Evolutionary conservation across 2,888 invertebrate genomes (phyloP), one percentile per base, ranked within the genome.

Genomic region (Hemicrepidius hirtus): DNA sequence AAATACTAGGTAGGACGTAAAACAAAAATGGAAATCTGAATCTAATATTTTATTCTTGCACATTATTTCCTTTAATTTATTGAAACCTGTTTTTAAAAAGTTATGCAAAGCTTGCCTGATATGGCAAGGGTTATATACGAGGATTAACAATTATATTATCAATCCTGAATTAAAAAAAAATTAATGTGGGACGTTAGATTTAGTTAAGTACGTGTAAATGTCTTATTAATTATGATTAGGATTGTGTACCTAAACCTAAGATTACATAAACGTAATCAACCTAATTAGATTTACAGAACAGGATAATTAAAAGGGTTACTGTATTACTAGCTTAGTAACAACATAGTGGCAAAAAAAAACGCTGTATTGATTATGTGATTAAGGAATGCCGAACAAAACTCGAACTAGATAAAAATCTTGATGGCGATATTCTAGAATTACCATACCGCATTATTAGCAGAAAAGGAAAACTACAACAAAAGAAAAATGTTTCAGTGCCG

Each of bases 401-500:
- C 50, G 46, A 40, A 16, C 46, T 71, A 63, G 75, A 76, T 76
- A 75, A 78, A 75, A 73, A 77, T 77, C 76, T 74, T 66, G 65
- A 71, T 73, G 71, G 71, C 75, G 74, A 77, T 76, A 71, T 73
- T 66, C 68, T 59, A 70, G 68, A 74, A 76, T 74, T 72, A 64
- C 68, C 71, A 71, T 74, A 65, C 82, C 78, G 82, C 82, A 83
- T 82, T 83, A 81, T 79, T 79, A 80, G 78, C 80, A 77, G 78
- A 79, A 81, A 81, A 82, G 81, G 80, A 80, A 81, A 80, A 79
- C 79, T 73, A 74, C 75, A 82, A 80, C 80, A 82, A 81, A 81
- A 81, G 81, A 81, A 71, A 82, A 81, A 80, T 75, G 80, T 81
- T 82, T 82, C 81, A 80, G 80, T 80, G 80, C 79, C 77, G 78